These are phyloP conservation scores for Noctua janthina DNA, from an alignment of 2,888 invertebrate genomes.

Conservation along the genomic window DNA sequence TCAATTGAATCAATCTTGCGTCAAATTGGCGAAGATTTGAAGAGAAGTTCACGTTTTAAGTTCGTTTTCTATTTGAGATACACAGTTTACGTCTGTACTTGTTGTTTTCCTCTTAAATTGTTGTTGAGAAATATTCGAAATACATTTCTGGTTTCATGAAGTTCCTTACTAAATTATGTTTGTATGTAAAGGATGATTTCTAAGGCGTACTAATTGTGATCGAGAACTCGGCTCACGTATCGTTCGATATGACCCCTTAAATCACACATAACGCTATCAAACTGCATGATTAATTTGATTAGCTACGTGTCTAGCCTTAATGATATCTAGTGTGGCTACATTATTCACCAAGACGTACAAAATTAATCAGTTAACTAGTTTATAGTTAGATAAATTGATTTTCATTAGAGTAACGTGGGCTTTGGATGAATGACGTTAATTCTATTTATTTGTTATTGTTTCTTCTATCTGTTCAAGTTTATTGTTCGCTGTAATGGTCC, in stretches of 20 bases:
- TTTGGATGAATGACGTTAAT: slow-evolving; percentile 14
- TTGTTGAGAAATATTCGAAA: slow-evolving; percentile 5
- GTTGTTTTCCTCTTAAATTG: slow-evolving; percentile 9
- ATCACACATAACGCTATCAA: slow-evolving; percentile 83
- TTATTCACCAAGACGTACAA: slow-evolving; percentile 65
- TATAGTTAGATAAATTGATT: slow-evolving; percentile 55
- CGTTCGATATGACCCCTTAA: slow-evolving; percentile 77
- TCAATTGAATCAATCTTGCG: slow-evolving; percentile 88
- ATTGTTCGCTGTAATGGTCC: background rate
- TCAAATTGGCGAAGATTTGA: slow-evolving; percentile 84
- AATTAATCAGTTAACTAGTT: slow-evolving; percentile 65
- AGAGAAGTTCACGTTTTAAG: slow-evolving; percentile 75
- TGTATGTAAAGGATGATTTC: slow-evolving; percentile 52
- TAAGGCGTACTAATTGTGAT: slow-evolving; percentile 69
- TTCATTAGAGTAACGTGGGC: slow-evolving; percentile 30
- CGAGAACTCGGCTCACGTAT: slow-evolving; percentile 75
- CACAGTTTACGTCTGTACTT: slow-evolving; percentile 28
- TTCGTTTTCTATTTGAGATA: slow-evolving; percentile 71
- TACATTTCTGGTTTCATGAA: slow-evolving; percentile 8
- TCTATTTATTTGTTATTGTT: slow-evolving; percentile 1
- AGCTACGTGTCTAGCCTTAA: slow-evolving; percentile 76
- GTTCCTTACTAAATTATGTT: background rate
- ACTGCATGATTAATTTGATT: slow-evolving; percentile 82
- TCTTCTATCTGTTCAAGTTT: background rate
- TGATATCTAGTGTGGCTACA: slow-evolving; percentile 65